Evolutionary conservation across 2,797 vertebrate species (phyloP).

Genomic region (Oreochromis mossambicus): DNA sequence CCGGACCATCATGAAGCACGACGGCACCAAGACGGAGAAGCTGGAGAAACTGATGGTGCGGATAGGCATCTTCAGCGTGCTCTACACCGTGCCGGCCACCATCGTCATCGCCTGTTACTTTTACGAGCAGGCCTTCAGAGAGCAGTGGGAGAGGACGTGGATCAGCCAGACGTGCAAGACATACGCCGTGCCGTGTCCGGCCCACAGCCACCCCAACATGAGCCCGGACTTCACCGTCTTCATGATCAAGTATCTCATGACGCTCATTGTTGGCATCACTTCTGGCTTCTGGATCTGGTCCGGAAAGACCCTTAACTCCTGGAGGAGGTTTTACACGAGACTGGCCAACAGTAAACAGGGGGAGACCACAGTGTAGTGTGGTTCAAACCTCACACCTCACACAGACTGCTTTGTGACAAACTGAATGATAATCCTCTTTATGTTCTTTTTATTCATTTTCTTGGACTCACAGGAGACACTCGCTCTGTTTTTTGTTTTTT

Average conservation of each 20-base stretch:
- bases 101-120: constrained; percentile 97
- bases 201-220: constrained; percentile 81
- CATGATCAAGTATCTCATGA: constrained; percentile 99
- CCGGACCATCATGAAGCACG: constrained; percentile 96
- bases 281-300: constrained; percentile 99
- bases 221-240: constrained; percentile 95
- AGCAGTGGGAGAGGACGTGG: constrained; percentile 96
- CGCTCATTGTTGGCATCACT: constrained; percentile 94
- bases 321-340: constrained; percentile 95
- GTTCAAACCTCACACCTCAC: neutral
- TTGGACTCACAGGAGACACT: constrained; percentile 23
- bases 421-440: constrained; percentile 48
- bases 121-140: constrained; percentile 95
- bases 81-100: constrained; percentile 92
- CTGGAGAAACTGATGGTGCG: constrained; percentile 95
- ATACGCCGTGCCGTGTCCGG: constrained; percentile 89
- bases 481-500: constrained; percentile 61
- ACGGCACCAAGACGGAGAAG: constrained; percentile 94
- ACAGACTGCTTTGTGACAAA: constrained; percentile 36
- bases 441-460: constrained; percentile 3
- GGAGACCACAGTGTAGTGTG: constrained; percentile 88
- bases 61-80: constrained; percentile 92
- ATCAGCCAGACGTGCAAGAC: constrained; percentile 88
- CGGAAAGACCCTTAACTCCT: constrained; percentile 94
- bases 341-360: constrained; percentile 92